These are phyloP conservation scores for Mormyrops attenuatus DNA, from an alignment of 2,797 vertebrate species.

Conservation along the genomic window DNA sequence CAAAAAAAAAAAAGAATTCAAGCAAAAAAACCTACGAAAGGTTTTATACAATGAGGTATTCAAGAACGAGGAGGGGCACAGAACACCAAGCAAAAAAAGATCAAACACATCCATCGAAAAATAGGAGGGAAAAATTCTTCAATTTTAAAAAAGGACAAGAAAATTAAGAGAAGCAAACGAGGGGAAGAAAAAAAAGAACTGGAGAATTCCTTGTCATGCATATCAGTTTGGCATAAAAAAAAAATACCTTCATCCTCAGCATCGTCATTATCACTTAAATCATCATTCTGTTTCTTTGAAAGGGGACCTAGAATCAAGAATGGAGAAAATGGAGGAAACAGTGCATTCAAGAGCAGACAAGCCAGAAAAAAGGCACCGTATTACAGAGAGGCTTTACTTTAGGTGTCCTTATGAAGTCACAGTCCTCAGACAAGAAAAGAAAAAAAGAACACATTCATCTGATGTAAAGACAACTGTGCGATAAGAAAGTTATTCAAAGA, in stretches of 20 bases:
- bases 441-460: neutral
- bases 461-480: neutral
- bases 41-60: slow-evolving; percentile 58
- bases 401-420: neutral
- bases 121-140: slow-evolving; percentile 84
- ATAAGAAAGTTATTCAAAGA: slow-evolving; percentile 14
- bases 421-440: neutral
- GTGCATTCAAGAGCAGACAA: slow-evolving; percentile 87
- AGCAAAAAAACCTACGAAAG: slow-evolving; percentile 64
- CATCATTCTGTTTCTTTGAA: slow-evolving; percentile 99
- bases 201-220: slow-evolving; percentile 89
- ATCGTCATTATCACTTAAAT: slow-evolving; percentile 99
- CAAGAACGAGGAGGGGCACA: slow-evolving; percentile 62
- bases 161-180: slow-evolving; percentile 94
- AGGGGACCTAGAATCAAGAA: slow-evolving; percentile 99
- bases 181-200: slow-evolving; percentile 66
- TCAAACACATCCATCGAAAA: slow-evolving; percentile 98
- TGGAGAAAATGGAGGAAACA: slow-evolving; percentile 90
- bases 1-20: slow-evolving; percentile 54
- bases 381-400: slow-evolving; percentile 17
- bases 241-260: slow-evolving; percentile 99
- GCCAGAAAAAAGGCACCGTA: slow-evolving; percentile 42
- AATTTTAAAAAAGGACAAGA: slow-evolving; percentile 93
- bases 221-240: slow-evolving; percentile 88
- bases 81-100: slow-evolving; percentile 93